Evolutionary conservation across 2,888 invertebrate genomes (phyloP).

Genomic region (Thymelicus sylvestris): DNA sequence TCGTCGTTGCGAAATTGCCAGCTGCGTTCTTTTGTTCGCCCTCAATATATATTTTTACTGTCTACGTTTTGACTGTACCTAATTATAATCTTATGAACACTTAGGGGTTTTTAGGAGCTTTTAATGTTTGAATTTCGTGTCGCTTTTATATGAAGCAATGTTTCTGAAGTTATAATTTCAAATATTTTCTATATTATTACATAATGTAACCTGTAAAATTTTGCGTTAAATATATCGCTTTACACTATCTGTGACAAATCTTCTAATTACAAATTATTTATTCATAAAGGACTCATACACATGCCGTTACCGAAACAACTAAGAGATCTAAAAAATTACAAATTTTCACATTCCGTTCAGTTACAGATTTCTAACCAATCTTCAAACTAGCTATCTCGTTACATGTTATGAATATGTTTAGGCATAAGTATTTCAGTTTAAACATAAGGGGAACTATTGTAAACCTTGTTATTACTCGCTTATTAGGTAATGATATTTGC

Average conservation of each 20-base stretch:
- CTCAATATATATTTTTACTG: background rate
- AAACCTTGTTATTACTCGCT: conserved; percentile 9
- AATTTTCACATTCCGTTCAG: conserved; percentile 17
- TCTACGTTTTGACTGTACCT: background rate
- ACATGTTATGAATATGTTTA: background rate
- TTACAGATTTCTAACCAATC: conserved; percentile 33
- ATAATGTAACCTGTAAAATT: conserved; percentile 8
- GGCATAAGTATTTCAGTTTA: background rate
- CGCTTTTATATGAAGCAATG: too few species aligned
- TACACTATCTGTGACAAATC: conserved; percentile 22
- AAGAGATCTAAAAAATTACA: conserved; percentile 37
- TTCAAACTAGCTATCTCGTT: conserved; percentile 32
- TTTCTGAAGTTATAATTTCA: too few species aligned
- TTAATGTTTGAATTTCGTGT: too few species aligned
- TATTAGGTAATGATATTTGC: conserved; percentile 17
- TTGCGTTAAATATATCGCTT: too few species aligned
- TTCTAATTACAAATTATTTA: background rate
- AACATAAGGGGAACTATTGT: conserved; percentile 9
- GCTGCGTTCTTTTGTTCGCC: background rate
- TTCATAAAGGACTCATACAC: conserved; percentile 7
- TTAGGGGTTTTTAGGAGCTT: too few species aligned
- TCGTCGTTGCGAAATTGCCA: background rate
- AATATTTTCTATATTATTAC: background rate
- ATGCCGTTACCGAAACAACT: conserved; percentile 31
- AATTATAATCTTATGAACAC: background rate